A percentile compares a stretch with the other conserved stretches of the same genome.
These are phyloP conservation scores for Chironomus tentans DNA, from an alignment of 2,888 invertebrate genomes.

Conservation along the genomic window DNA sequence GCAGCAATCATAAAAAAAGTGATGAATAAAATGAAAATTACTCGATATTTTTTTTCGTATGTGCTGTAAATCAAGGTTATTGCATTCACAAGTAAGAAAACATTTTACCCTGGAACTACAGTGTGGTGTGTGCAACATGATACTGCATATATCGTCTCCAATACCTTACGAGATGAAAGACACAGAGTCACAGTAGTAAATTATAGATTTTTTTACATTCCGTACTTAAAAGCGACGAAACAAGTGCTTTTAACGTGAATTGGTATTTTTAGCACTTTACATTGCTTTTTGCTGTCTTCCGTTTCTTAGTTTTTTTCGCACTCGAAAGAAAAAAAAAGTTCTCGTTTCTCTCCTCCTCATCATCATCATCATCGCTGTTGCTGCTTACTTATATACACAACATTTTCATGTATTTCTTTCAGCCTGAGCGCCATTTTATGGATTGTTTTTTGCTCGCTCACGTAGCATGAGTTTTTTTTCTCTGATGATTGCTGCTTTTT, in stretches of 20 bases:
- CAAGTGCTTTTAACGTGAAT: constrained; percentile 27
- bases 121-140: no score
- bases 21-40: no score
- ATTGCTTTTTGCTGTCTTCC: background rate
- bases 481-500: no score
- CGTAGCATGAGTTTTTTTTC: background rate
- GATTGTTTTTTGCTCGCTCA: background rate
- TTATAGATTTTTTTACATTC: background rate
- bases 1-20: no score
- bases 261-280: constrained; percentile 24
- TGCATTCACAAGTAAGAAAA: background rate
- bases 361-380: background rate
- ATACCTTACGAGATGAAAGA: background rate
- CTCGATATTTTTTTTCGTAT: no score
- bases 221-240: background rate
- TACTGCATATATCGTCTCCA: no score
- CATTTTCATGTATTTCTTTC: constrained; percentile 4
- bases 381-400: constrained; percentile 1
- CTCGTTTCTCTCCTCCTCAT: background rate
- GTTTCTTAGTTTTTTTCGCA: background rate
- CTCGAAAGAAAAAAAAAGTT: background rate
- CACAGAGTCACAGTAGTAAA: background rate
- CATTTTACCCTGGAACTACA: no score
- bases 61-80: background rate
- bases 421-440: constrained; percentile 25